Evolutionary conservation across 2,888 invertebrate genomes (phyloP).

Genomic region (Drosophila fungiperda): DNA sequence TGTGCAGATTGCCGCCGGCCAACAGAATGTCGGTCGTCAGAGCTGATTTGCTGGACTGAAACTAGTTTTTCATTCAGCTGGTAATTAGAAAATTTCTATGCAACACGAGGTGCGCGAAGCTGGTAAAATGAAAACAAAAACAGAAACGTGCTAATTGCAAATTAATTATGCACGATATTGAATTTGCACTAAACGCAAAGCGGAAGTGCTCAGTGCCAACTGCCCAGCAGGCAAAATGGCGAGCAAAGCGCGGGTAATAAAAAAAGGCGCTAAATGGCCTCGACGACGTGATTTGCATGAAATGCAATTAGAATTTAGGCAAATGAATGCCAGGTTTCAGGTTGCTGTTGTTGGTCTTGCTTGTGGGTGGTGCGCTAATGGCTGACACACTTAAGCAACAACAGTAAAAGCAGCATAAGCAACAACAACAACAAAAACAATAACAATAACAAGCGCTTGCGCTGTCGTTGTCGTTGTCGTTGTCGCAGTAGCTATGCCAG

Average conservation of each 20-base stretch:
- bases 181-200: slow-evolving; percentile 81
- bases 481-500: slow-evolving; percentile 15
- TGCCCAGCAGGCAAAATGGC: slow-evolving; percentile 37
- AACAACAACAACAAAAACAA: slow-evolving; percentile 20
- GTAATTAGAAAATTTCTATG: slow-evolving; percentile 80
- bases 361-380: slow-evolving; percentile 70
- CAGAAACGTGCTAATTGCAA: slow-evolving; percentile 85
- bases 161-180: slow-evolving; percentile 85
- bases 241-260: slow-evolving; percentile 3
- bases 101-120: slow-evolving; percentile 48
- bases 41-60: slow-evolving; percentile 18
- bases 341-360: slow-evolving; percentile 23
- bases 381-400: slow-evolving; percentile 77
- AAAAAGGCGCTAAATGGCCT: slow-evolving; percentile 39
- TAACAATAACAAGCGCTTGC: slow-evolving; percentile 41
- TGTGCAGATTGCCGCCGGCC: slow-evolving; percentile 62
- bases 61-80: slow-evolving; percentile 69
- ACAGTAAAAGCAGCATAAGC: slow-evolving; percentile 38
- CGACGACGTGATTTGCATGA: slow-evolving; percentile 76
- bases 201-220: slow-evolving; percentile 17
- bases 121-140: slow-evolving; percentile 72
- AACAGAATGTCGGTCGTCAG: slow-evolving; percentile 30
- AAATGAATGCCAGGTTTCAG: slow-evolving; percentile 36
- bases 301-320: slow-evolving; percentile 71
- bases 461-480: slow-evolving; percentile 20